phyloP scores from a whole-genome alignment of 1,140 invertebrate genomes.

The Colletes latitarsis region DNA sequence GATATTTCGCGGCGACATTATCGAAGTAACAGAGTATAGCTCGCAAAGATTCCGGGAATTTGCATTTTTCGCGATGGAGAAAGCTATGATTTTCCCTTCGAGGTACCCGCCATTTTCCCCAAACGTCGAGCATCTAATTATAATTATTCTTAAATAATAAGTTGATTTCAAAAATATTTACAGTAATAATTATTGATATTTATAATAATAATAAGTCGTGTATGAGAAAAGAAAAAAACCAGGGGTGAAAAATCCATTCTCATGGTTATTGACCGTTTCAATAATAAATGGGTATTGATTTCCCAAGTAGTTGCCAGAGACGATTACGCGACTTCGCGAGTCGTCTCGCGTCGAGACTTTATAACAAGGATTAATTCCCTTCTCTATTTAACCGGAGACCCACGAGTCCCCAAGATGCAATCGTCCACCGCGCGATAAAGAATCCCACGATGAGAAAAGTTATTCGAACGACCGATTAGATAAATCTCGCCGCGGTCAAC shows the following conservation, averaged over 20 bases:
- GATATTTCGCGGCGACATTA: no score
- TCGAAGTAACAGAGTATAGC: no score
- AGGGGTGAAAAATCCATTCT: background rate
- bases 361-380: slow-evolving; percentile 54
- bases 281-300: slow-evolving; percentile 45
- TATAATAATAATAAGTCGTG: no score
- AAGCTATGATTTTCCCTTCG: no score
- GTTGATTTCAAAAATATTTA: no score
- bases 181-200: no score
- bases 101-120: no score
- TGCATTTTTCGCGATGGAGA: no score
- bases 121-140: no score
- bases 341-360: slow-evolving; percentile 25
- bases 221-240: background rate
- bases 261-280: slow-evolving; percentile 11
- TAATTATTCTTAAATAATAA: no score
- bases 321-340: slow-evolving; percentile 27
- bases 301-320: background rate
- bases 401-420: slow-evolving; percentile 24
- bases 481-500: slow-evolving; percentile 50
- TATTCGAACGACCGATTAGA: slow-evolving; percentile 27
- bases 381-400: slow-evolving; percentile 24
- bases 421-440: slow-evolving; percentile 21
- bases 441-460: slow-evolving; percentile 46
- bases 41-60: no score